These are phyloP conservation scores for Hydropotes inermis DNA, from an alignment of 2,113 vertebrate species.

Conservation along the genomic window DNA sequence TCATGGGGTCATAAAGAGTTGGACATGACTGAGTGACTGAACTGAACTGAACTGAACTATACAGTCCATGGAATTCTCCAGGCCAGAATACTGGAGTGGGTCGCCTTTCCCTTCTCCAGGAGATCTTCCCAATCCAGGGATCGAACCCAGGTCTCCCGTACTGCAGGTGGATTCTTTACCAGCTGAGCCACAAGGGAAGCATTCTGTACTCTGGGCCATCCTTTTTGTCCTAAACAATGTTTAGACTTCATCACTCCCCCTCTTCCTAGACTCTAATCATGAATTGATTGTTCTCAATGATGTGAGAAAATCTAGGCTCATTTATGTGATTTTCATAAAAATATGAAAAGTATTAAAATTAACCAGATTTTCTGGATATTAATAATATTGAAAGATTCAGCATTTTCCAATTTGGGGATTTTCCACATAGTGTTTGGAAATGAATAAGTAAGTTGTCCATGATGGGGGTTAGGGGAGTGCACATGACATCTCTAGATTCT, in stretches of 20 bases:
- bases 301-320: not conserved
- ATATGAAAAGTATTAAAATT: not conserved
- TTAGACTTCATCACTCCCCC: not conserved
- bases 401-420: not conserved
- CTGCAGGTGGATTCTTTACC: not conserved
- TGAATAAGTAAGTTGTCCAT: not conserved
- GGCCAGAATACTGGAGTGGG: not conserved
- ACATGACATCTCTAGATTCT: not conserved
- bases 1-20: not conserved
- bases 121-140: not conserved
- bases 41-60: not conserved
- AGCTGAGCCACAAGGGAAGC: not conserved
- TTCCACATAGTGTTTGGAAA: not conserved
- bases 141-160: rapidly evolving
- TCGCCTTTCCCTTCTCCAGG: not conserved
- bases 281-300: not conserved
- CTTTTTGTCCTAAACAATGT: not conserved
- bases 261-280: not conserved
- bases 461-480: rapidly evolving
- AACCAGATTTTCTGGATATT: not conserved
- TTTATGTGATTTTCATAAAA: not conserved
- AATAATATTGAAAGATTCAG: not conserved
- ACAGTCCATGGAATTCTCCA: not conserved
- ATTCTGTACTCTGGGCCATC: not conserved
- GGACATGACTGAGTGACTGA: not conserved